Percentiles rank a stretch among this genome's conserved stretches.
Conservation (phyloP, 2,797 vertebrate genomes). For the Coranthus polyacanthus region DNA sequence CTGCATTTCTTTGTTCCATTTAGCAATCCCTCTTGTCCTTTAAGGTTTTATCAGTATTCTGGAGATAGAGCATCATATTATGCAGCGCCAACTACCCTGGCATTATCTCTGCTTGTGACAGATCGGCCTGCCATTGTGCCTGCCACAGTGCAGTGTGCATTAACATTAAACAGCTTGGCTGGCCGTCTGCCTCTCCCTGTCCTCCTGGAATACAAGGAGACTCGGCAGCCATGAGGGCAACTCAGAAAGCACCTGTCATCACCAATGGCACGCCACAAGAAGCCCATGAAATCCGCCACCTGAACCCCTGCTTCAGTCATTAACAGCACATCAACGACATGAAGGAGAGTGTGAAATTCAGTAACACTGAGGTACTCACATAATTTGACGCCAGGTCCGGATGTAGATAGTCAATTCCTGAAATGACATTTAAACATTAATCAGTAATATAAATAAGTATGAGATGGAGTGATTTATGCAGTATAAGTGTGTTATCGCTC, state of each 20-base stretch:
- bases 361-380: conserved; percentile 88
- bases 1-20: conserved; percentile 47
- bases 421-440: conserved; percentile 70
- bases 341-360: conserved; percentile 41
- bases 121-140: conserved; percentile 78
- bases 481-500: too few relatives aligned
- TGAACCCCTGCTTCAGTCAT: conserved; percentile 42
- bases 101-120: conserved; percentile 81
- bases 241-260: conserved; percentile 72
- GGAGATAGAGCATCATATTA: conserved; percentile 78
- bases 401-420: conserved; percentile 99
- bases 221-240: conserved; percentile 69
- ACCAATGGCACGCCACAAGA: conserved; percentile 45
- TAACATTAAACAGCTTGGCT: conserved; percentile 83
- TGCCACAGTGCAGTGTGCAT: conserved; percentile 75
- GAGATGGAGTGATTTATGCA: too few relatives aligned
- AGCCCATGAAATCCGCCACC: conserved; percentile 43
- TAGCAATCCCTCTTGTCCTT: conserved; percentile 66
- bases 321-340: conserved; percentile 42
- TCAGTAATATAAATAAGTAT: conserved; percentile 34
- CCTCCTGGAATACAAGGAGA: conserved; percentile 77
- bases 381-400: conserved; percentile 98
- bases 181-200: conserved; percentile 71
- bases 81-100: conserved; percentile 78
- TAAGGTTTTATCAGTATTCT: conserved; percentile 80